These are phyloP conservation scores for Cephus sareptanus DNA, from an alignment of 2,888 invertebrate genomes.

Conservation along the genomic window DNA sequence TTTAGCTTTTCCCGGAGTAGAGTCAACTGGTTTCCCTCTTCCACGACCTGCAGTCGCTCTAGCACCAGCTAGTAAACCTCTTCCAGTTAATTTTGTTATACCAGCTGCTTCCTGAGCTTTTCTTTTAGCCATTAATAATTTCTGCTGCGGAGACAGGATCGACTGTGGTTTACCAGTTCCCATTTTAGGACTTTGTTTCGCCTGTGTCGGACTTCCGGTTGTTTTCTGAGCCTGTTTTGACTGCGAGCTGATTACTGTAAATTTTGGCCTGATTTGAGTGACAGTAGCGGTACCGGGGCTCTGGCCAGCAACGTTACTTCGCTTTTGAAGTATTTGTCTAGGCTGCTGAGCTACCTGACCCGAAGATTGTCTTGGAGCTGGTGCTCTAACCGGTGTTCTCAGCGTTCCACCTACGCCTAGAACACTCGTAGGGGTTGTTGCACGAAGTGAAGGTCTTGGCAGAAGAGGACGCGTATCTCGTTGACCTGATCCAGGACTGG, in stretches of 20 bases:
- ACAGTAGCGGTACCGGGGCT: conserved; percentile 38
- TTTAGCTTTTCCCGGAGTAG: conserved; percentile 50
- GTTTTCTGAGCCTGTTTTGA: conserved; percentile 46
- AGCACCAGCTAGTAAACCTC: conserved; percentile 44
- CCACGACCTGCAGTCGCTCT: conserved; percentile 40
- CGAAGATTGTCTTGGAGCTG: conserved; percentile 35
- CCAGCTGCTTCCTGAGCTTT: conserved; percentile 62
- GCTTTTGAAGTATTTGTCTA: conserved; percentile 35
- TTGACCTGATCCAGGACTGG: conserved; percentile 31
- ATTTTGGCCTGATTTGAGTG: conserved; percentile 49
- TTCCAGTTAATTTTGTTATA: conserved; percentile 38
- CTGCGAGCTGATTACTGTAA: conserved; percentile 43
- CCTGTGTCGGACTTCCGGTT: conserved; percentile 39
- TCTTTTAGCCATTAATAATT: conserved; percentile 59
- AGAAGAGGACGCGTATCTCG: conserved; percentile 54
- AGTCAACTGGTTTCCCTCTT: conserved; percentile 32
- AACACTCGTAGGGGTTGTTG: conserved; percentile 49
- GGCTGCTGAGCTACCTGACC: conserved; percentile 22
- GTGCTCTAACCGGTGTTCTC: conserved; percentile 54
- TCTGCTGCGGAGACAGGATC: conserved; percentile 59
- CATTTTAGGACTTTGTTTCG: conserved; percentile 41
- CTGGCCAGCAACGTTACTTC: conserved; percentile 25
- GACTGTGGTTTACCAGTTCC: conserved; percentile 43
- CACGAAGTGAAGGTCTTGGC: conserved; percentile 53
- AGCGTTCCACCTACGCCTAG: conserved; percentile 46